These are phyloP conservation scores for Hermatobates lingyangjiaoensis DNA, from an alignment of 1,140 invertebrate species.

Conservation along the genomic window DNA sequence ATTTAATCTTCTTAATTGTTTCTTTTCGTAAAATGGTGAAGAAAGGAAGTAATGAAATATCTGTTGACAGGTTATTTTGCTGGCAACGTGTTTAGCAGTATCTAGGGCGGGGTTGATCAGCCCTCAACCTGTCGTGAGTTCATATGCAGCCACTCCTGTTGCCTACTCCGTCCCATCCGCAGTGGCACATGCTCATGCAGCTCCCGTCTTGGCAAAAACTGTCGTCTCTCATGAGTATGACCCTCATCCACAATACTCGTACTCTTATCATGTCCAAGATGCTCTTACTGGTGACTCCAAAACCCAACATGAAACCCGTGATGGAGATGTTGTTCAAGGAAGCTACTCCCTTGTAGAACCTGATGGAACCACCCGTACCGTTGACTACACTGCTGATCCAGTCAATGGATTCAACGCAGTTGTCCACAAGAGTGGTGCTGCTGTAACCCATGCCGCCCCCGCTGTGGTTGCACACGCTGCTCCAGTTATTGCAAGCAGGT, in stretches of 20 bases:
- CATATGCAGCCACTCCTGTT: slow-evolving; percentile 17
- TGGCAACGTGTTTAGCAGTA: too few species aligned
- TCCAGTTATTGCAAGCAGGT: not conserved
- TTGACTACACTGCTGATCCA: slow-evolving; percentile 10
- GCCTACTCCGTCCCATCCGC: slow-evolving; percentile 20
- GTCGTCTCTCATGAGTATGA: slow-evolving; percentile 27
- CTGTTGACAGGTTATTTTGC: too few species aligned
- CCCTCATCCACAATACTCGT: slow-evolving; percentile 24
- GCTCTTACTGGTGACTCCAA: slow-evolving; percentile 21
- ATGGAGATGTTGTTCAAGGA: slow-evolving; percentile 5
- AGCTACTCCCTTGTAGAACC: slow-evolving; percentile 1
- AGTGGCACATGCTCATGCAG: too few species aligned
- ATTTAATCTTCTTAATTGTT: too few species aligned
- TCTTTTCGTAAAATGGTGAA: too few species aligned
- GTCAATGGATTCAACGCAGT: slow-evolving; percentile 20
- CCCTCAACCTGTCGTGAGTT: too few species aligned
- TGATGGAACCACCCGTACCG: not conserved
- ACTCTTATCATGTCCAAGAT: slow-evolving; percentile 20
- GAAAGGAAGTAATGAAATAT: too few species aligned
- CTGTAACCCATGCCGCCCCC: slow-evolving; percentile 13
- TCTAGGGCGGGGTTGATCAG: too few species aligned
- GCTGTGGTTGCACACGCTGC: slow-evolving; percentile 11
- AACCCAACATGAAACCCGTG: slow-evolving; percentile 19
- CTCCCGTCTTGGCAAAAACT: slow-evolving; percentile 10
- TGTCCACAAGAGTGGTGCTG: slow-evolving; percentile 15